Evolutionary conservation across 2,797 vertebrate species (phyloP).

Genomic region (Serranus cabrilla): DNA sequence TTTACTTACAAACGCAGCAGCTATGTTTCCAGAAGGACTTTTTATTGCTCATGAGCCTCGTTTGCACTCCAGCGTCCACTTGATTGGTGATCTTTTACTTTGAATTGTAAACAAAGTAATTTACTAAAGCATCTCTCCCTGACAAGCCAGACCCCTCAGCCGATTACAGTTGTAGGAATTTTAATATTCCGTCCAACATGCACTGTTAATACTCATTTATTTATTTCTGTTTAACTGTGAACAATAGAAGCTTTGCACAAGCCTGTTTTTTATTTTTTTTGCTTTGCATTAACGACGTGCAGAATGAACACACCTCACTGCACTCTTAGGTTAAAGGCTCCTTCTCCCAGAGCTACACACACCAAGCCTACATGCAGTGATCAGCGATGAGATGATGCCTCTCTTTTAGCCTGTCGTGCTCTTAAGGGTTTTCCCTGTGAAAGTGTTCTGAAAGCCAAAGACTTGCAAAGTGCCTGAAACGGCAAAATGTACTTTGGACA

Average conservation of each 20-base stretch:
- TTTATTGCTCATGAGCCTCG: constrained; percentile 53
- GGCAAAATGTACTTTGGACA: constrained; percentile 71
- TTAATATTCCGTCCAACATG: constrained; percentile 59
- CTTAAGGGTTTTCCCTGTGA: constrained; percentile 73
- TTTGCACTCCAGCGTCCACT: constrained; percentile 61
- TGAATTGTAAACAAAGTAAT: constrained; percentile 42
- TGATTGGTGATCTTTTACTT: constrained; percentile 41
- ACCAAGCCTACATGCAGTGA: constrained; percentile 49
- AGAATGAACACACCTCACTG: constrained; percentile 41
- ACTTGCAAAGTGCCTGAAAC: constrained; percentile 83
- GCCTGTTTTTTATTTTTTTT: constrained; percentile 15
- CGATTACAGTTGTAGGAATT: constrained; percentile 48
- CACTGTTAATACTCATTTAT: constrained; percentile 72
- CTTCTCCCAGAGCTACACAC: constrained; percentile 48
- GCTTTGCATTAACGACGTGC: constrained; percentile 23
- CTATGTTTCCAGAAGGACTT: constrained; percentile 58
- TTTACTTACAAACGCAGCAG: constrained; percentile 64
- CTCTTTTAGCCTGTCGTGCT: constrained; percentile 76
- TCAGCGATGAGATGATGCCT: constrained; percentile 63
- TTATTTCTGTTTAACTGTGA: constrained; percentile 78
- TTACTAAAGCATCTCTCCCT: constrained; percentile 40
- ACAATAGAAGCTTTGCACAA: constrained; percentile 61
- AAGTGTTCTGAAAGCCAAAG: constrained; percentile 82
- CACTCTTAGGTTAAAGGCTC: constrained; percentile 39
- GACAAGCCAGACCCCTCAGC: constrained; percentile 39